These are phyloP conservation scores for Limnothrissa miodon DNA, from an alignment of 2,113 vertebrate genomes.

Conservation along the genomic window DNA sequence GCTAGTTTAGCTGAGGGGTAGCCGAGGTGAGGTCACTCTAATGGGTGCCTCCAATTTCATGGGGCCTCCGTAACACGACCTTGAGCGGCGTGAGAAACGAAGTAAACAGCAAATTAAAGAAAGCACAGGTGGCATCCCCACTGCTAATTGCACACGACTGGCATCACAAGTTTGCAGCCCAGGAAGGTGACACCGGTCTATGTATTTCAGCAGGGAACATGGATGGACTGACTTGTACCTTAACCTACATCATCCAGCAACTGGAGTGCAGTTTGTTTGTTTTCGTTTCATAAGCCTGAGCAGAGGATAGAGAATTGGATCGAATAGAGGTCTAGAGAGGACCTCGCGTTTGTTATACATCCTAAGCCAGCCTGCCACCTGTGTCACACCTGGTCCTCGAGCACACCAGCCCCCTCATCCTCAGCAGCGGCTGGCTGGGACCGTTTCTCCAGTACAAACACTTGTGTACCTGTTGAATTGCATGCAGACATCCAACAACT, in stretches of 20 bases:
- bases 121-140: conserved; percentile 64
- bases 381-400: too few relatives aligned
- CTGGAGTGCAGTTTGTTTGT: neutral
- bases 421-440: neutral
- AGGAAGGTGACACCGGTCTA: neutral
- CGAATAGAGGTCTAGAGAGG: neutral
- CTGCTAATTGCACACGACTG: conserved; percentile 42
- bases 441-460: neutral
- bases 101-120: conserved; percentile 50
- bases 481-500: neutral
- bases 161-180: neutral
- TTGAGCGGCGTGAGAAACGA: conserved; percentile 52
- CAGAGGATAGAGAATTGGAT: too few relatives aligned
- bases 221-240: neutral
- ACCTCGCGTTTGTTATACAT: neutral
- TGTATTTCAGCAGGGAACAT: neutral
- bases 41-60: conserved; percentile 60
- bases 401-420: neutral
- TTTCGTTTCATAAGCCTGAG: neutral
- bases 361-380: neutral
- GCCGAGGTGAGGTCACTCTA: conserved; percentile 69
- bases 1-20: conserved; percentile 47
- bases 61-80: conserved; percentile 58
- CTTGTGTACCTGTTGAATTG: too few relatives aligned
- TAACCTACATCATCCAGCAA: neutral